Evolutionary conservation across 2,888 invertebrate genomes (phyloP), one percentile per base, ranked within the genome.

Genomic region (Cephus pygmeus): DNA sequence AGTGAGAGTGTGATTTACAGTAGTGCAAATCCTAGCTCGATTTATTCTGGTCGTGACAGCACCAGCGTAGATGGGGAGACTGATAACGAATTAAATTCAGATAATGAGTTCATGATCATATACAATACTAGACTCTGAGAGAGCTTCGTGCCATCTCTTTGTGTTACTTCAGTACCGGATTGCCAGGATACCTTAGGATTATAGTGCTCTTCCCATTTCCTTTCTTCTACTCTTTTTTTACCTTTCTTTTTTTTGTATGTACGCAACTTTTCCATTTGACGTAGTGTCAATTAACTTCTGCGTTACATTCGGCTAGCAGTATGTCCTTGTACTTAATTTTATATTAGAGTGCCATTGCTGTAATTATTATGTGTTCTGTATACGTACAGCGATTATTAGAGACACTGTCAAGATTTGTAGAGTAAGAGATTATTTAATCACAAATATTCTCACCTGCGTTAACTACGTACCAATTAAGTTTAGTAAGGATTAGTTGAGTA

Each of bases 101-200:
- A 86, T 69, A 80, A 84, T 78, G 86, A 87, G 73, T 87, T 85
- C 80, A 85, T 85, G 77, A 80, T 88, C 78, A 85, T 88, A 83
- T 88, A 88, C 83, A 89, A 87, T 80, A 90, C 89, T 75, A 88
- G 88, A 80, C 83, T 90, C 75, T 90, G 84, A 86, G 80, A 78
- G 56, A 23, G 56, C 56, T 23, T 23, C 56, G 9, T 56, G 56
- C 56, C 56, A 56, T 56, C 56, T 56, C 56, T 56, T 56, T 56
- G 23, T 56, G 23, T 56, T 56, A 56, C 23, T 56, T 23, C 56
- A 56, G 56, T 56, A 23, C 56, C 56, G 23, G 56, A 56, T 56
- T 56, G 23, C 56, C 56, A 56, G 56, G 56, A 23, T 56, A 56
- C 23, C 56, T 56, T 56, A 56, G 56, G 23, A 56, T 56, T 56